Evolutionary conservation across 2,888 invertebrate species (phyloP), one percentile per base, ranked within the genome.

Genomic region (Ecliptopera silaceata): DNA sequence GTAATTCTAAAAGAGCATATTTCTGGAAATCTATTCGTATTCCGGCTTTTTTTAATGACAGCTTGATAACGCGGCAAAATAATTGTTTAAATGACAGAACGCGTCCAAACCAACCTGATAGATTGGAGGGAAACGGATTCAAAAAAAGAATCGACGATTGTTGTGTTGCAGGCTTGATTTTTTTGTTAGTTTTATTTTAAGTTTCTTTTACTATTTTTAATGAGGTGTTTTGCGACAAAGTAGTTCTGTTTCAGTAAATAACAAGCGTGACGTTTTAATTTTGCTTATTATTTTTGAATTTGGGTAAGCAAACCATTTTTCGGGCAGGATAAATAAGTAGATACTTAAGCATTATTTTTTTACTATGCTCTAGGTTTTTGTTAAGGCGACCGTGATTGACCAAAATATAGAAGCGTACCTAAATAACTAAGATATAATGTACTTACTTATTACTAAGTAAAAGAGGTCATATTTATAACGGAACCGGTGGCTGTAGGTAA

Each of bases 81-180:
- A 90, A 90, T 90, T 90, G 90, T 73, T 79, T 79, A 82, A 90
- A 90, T 73, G 90, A 89, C 83, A 85, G 87, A 80, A 74, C 73
- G 72, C 71, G 66, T 68, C 80, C 83, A 75, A 81, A 77, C 68
- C 69, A 63, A 65, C 39, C 71, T 84, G 84, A 87, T 80, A 73
- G 80, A 88, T 88, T 70, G 69, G 65, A 66, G 79, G 72, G 79
- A 80, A 80, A 74, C 56, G 46, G 57, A 59, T 74, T 73, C 65
- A 68, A 80, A 86, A 86, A 85, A 84, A 78, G 74, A 76, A 73
- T 70, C 67, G 78, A 77, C 71, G 80, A 82, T 78, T 77, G 83
- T 79, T 71, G 72, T 61, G 71, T 66, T 64, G 68, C 79, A 79
- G 65, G 69, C 69, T 69, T 63, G 64, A 61, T 58, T 74, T 79